Evolutionary conservation across 2,888 invertebrate species (phyloP).

Genomic region (Phania funesta): DNA sequence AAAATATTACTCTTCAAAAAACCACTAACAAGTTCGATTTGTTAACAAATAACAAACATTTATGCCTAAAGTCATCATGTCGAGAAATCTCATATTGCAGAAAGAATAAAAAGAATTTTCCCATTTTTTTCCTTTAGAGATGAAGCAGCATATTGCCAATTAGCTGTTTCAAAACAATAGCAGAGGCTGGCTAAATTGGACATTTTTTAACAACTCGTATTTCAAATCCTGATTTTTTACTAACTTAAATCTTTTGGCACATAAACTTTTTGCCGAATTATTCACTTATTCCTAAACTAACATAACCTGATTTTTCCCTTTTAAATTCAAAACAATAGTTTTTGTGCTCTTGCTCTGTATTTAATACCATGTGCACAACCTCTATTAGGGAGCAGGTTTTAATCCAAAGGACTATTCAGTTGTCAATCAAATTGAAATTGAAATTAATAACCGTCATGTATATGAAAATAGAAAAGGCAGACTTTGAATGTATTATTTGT

Average conservation of each 20-base stretch:
- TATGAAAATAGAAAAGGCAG: no score
- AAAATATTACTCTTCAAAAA: no score
- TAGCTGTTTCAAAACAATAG: conserved; percentile 25
- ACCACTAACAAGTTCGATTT: no score
- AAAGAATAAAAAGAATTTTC: neutral
- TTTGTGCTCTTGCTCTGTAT: neutral
- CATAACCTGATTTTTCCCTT: conserved; percentile 3
- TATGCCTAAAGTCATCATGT: no score
- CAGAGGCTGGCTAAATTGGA: neutral
- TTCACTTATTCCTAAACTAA: conserved; percentile 19
- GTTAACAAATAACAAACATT: no score
- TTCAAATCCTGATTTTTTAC: neutral
- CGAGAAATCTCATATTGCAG: neutral
- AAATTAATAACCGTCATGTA: conserved; percentile 59
- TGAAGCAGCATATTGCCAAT: conserved; percentile 45
- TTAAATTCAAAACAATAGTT: neutral
- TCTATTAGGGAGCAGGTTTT: conserved; percentile 1
- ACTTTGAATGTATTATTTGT: no score
- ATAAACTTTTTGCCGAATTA: neutral
- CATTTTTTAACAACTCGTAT: neutral
- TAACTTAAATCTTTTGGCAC: neutral
- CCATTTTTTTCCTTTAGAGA: neutral
- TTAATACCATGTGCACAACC: neutral
- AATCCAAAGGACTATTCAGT: neutral
- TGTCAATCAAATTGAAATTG: conserved; percentile 60